Percentiles rank a stretch among this genome's conserved stretches.
Conservation (phyloP, 2,113 vertebrate species). For the Antigone vipio region DNA sequence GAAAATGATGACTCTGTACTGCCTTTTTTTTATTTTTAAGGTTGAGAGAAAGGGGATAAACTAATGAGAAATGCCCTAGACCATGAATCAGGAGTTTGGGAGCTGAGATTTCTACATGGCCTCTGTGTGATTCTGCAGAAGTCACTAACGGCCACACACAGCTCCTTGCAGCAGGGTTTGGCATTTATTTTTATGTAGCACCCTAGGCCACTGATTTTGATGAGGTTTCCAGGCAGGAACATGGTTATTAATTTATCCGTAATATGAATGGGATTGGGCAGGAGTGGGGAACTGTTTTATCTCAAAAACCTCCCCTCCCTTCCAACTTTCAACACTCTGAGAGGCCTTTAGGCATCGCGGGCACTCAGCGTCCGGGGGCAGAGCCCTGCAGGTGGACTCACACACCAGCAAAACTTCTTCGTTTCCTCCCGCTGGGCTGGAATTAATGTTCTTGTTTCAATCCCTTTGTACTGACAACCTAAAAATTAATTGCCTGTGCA, state of each 20-base stretch:
- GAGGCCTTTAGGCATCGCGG: neutral
- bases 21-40: neutral
- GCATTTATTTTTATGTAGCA: neutral
- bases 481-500: conserved; percentile 58
- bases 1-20: neutral
- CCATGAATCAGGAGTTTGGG: neutral
- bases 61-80: neutral
- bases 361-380: neutral
- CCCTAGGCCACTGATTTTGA: neutral
- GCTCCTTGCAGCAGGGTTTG: neutral
- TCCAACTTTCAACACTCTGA: neutral
- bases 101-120: neutral
- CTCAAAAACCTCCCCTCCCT: neutral
- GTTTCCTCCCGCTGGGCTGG: conserved; percentile 1
- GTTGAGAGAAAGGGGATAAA: neutral
- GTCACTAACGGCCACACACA: neutral
- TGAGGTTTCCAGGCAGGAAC: conserved; percentile 40
- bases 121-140: neutral
- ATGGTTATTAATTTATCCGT: conserved; percentile 22
- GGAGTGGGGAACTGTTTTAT: neutral
- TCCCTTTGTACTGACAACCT: neutral
- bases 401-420: neutral
- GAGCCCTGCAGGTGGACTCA: neutral
- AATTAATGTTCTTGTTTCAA: conserved; percentile 29
- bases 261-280: neutral